Percentiles rank a stretch among this genome's conserved stretches.
These are phyloP conservation scores for Drosophila maculinotata DNA, from an alignment of 2,888 invertebrate species.

Conservation along the genomic window DNA sequence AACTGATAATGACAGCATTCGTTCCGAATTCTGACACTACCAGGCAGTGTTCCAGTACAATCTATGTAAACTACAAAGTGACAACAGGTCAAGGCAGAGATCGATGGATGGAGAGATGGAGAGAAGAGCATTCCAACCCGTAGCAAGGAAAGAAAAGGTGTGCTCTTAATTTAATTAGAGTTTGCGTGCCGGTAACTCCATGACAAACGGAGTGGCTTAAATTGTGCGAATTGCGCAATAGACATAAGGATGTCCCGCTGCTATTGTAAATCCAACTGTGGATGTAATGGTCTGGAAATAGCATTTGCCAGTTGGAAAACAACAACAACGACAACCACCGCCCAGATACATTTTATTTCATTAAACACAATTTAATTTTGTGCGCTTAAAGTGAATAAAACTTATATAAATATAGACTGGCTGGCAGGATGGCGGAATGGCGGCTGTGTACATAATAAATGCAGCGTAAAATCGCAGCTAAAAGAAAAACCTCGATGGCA, in stretches of 20 bases:
- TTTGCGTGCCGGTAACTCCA: constrained; percentile 48
- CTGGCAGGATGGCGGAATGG: not conserved
- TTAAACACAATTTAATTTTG: constrained; percentile 73
- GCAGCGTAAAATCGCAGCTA: constrained; percentile 64
- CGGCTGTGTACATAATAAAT: constrained; percentile 50
- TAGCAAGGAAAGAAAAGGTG: constrained; percentile 64
- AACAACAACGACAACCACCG: constrained; percentile 23
- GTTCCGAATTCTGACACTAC: not conserved
- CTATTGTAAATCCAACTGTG: constrained; percentile 22
- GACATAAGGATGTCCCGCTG: constrained; percentile 38
- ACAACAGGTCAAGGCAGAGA: constrained; percentile 29
- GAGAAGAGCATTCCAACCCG: constrained; percentile 49
- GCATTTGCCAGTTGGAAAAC: constrained; percentile 63
- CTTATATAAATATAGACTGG: constrained; percentile 70
- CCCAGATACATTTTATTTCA: constrained; percentile 73
- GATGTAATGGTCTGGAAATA: constrained; percentile 77
- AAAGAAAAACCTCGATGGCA: constrained; percentile 33
- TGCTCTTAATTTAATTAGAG: constrained; percentile 80
- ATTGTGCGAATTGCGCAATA: constrained; percentile 21
- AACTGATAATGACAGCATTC: constrained; percentile 4
- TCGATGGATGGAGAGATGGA: not conserved
- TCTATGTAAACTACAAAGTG: constrained; percentile 7
- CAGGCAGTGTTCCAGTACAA: not conserved
- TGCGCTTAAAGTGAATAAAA: constrained; percentile 64
- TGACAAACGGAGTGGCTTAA: constrained; percentile 18